Evolutionary conservation across 2,113 vertebrate species (phyloP).

Genomic region (Catharus minimus): DNA sequence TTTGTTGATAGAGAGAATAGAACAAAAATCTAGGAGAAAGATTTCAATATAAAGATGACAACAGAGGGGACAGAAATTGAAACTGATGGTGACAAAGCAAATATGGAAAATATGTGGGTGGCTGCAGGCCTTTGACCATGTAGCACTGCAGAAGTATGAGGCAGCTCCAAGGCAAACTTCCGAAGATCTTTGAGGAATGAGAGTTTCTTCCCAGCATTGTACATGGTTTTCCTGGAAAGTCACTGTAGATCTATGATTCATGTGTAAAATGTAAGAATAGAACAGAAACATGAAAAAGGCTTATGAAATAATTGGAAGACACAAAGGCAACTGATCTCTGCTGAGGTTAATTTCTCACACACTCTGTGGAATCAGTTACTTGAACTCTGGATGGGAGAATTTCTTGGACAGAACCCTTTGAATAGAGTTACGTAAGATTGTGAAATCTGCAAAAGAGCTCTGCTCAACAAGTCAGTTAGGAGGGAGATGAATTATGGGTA

Average conservation of each 20-base stretch:
- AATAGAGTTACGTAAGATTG: neutral
- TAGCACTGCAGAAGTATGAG: neutral
- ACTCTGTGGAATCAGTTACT: neutral
- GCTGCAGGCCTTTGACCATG: neutral
- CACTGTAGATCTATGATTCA: neutral
- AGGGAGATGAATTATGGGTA: constrained; percentile 10
- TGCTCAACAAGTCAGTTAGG: neutral
- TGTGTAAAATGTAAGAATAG: neutral
- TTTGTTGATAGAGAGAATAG: neutral
- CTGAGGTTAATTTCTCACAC: neutral
- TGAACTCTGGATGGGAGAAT: neutral
- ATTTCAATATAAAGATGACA: neutral
- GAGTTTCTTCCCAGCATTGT: neutral
- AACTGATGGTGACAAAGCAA: neutral
- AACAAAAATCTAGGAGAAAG: neutral
- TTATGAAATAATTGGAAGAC: neutral
- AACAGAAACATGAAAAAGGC: neutral
- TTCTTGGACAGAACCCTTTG: neutral
- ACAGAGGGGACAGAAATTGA: neutral
- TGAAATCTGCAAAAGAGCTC: neutral
- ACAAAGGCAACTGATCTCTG: neutral
- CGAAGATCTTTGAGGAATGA: neutral
- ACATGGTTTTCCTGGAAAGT: neutral
- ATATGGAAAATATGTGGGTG: neutral
- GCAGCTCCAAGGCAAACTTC: neutral